Conservation (phyloP, 2,113 vertebrate species). For the Ochotona curzoniae region DNA sequence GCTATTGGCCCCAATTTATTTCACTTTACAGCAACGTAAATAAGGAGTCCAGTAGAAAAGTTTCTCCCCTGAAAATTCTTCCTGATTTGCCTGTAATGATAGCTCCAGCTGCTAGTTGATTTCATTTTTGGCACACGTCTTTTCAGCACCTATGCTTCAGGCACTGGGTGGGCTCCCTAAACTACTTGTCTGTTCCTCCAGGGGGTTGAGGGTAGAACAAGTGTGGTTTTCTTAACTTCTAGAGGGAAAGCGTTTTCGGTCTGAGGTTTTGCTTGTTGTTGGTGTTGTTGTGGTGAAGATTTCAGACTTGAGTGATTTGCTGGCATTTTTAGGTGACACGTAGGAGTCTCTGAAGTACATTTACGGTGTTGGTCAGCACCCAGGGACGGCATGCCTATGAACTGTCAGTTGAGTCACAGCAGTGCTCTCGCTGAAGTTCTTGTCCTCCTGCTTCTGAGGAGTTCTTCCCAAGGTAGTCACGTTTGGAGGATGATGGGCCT, state of each 20-base stretch:
- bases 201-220: neutral
- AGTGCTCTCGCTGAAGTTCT: neutral
- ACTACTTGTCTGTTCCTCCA: neutral
- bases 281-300: neutral
- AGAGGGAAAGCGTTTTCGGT: neutral
- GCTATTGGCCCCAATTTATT: neutral
- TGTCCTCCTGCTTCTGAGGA: neutral
- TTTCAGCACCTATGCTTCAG: conserved; percentile 12
- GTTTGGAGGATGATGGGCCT: neutral
- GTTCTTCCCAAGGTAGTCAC: neutral
- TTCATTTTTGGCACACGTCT: neutral
- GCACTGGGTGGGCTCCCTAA: neutral
- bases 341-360: neutral
- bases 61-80: conserved; percentile 43
- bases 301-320: neutral
- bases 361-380: neutral
- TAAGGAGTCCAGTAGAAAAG: neutral
- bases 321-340: neutral
- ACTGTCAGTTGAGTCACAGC: neutral
- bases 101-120: neutral
- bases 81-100: neutral
- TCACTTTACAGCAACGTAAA: neutral
- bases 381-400: neutral
- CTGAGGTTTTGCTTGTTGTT: neutral
- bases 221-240: neutral